Percentiles rank a stretch among this genome's conserved stretches.
Evolutionary conservation across 2,888 invertebrate species (phyloP).

Genomic region (Drosophila vallismaia): DNA sequence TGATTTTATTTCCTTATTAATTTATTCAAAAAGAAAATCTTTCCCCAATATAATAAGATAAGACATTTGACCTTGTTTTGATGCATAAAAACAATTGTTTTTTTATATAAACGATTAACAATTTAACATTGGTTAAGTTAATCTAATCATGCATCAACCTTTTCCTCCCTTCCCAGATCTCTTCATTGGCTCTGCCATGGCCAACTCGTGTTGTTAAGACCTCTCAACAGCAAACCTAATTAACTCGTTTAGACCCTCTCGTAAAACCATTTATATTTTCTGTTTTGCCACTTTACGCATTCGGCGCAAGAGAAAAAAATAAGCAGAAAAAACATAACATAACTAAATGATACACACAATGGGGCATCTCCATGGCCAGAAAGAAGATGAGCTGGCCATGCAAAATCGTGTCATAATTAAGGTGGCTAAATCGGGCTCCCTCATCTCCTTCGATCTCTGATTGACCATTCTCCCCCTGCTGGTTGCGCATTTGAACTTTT

Average conservation of each 20-base stretch:
- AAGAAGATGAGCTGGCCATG: constrained; percentile 42
- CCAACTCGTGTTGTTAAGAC: constrained; percentile 34
- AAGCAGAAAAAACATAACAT: constrained; percentile 6
- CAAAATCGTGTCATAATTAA: constrained; percentile 42
- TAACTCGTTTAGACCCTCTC: constrained; percentile 48
- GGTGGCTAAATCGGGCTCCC: constrained; percentile 18
- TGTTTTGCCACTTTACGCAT: constrained; percentile 40
- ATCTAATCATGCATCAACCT: constrained; percentile 23
- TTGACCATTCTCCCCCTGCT: constrained; percentile 15
- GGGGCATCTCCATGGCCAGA: constrained; percentile 50
- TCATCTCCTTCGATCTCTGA: constrained; percentile 13
- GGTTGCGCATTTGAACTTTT: constrained; percentile 53
- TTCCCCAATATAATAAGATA: too few species aligned
- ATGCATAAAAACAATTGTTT: background rate
- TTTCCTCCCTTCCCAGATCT: background rate
- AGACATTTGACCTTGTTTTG: background rate
- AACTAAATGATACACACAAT: constrained; percentile 21
- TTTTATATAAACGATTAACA: background rate
- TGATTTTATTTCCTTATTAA: too few species aligned
- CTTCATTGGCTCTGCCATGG: constrained; percentile 46
- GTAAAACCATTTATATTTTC: constrained; percentile 40
- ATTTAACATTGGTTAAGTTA: background rate
- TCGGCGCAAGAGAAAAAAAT: constrained; percentile 12
- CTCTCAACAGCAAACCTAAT: constrained; percentile 38
- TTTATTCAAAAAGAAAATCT: too few species aligned